Conservation (phyloP, 2,113 vertebrate genomes). For the Euleptes europaea region DNA sequence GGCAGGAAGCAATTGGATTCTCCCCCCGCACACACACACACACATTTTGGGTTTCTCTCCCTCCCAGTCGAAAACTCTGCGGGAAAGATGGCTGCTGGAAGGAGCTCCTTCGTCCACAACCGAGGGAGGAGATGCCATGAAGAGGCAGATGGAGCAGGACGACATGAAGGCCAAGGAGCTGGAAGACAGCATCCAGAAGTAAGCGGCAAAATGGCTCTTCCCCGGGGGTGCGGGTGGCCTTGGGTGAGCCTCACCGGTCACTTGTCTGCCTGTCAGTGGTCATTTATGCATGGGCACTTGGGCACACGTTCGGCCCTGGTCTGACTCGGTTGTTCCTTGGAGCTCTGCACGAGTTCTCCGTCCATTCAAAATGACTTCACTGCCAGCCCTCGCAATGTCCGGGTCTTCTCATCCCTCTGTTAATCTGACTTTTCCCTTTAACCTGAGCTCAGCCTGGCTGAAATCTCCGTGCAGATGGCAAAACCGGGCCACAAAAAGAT, state of each 20-base stretch:
- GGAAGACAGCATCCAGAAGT: conserved; percentile 89
- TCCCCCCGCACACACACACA: neutral
- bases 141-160: conserved; percentile 86
- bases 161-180: conserved; percentile 83
- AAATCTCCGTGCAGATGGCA: too few species aligned
- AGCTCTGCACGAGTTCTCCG: too few species aligned
- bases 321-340: too few species aligned
- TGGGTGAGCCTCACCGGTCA: accelerated
- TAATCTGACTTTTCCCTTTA: too few species aligned
- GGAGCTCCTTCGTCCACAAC: conserved; percentile 80
- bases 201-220: neutral
- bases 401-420: too few species aligned
- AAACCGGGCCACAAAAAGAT: too few species aligned
- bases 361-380: too few species aligned
- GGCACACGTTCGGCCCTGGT: too few species aligned
- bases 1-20: neutral
- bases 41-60: neutral
- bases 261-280: neutral
- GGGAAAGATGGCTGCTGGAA: conserved; percentile 93
- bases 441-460: too few species aligned
- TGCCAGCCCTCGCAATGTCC: too few species aligned
- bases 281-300: too few species aligned
- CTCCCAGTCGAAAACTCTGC: conserved; percentile 87
- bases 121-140: conserved; percentile 82
- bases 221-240: accelerated